Evolutionary conservation across 2,888 invertebrate genomes (phyloP), one percentile per base, ranked within the genome.

Genomic region (Calameuta filiformis): DNA sequence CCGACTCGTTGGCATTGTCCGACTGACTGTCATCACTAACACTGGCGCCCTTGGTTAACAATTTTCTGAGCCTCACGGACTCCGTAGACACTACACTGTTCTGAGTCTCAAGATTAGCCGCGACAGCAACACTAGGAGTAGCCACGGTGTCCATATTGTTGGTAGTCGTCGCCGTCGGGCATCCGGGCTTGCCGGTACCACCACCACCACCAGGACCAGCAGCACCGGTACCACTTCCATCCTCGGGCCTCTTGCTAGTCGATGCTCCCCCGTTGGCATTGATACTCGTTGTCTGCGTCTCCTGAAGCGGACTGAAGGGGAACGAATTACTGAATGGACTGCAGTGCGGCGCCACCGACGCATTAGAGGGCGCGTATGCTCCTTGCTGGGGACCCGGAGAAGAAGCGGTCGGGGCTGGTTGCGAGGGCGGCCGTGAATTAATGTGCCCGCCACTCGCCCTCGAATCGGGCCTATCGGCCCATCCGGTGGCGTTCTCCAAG

Each of bases 281-380:
- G 76, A 85, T 84, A 79, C 87, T 92, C 89, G 87, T 92, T 90
- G 89, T 92, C 87, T 87, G 93, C 88, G 89, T 92, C 90, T 87
- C 92, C 92, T 92, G 92, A 89, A 95, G 92, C 77, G 95, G 95
- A 87, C 94, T 94, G 91, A 95, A 95, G 79, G 94, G 92, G 91
- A 94, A 94, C 84, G 94, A 88, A 89, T 92, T 93, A 92, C 91
- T 89, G 89, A 92, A 93, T 76, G 93, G 92, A 82, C 92, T 93
- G 87, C 93, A 93, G 40, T 94, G 94, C 74, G 93, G 92, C 56
- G 92, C 87, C 73, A 93, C 93, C 68, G 94, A 93, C 68, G 94
- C 93, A 69, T 85, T 89, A 76, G 87, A 85, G 79, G 83, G 83
- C 78, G 83, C 84, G 77, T 87, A 86, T 76, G 90, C 90, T 75